phyloP scores from a whole-genome alignment of 2,797 vertebrate genomes.

The Chromobotia macracanthus region DNA sequence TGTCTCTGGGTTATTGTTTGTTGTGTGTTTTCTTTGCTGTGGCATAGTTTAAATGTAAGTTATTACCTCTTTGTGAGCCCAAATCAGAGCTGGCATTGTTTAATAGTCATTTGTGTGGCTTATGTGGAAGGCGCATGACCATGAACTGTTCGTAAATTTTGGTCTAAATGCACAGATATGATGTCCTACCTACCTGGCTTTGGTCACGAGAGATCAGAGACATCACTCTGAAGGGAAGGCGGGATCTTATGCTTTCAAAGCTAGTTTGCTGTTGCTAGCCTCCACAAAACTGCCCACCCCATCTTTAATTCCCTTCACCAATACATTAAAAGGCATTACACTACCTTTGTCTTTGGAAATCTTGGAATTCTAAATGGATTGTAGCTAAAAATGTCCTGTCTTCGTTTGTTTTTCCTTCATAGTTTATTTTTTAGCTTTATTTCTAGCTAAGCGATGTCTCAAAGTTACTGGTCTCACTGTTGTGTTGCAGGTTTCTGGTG shows the following conservation, averaged over 20 bases:
- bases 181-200: too few species aligned
- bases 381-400: neutral
- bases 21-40: conserved; percentile 31
- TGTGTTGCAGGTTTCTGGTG: conserved; percentile 83
- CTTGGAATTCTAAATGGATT: conserved; percentile 1
- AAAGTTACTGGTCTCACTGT: neutral
- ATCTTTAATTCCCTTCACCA: neutral
- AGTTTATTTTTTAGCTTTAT: neutral
- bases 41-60: conserved; percentile 46
- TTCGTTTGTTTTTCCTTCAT: neutral
- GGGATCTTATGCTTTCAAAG: too few species aligned
- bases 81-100: conserved; percentile 64
- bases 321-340: neutral
- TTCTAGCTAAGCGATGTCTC: too few species aligned
- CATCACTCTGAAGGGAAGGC: too few species aligned
- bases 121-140: too few species aligned
- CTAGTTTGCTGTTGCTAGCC: too few species aligned
- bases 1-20: conserved; percentile 51
- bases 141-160: too few species aligned
- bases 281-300: too few species aligned
- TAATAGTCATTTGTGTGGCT: conserved; percentile 34
- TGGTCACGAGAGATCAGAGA: too few species aligned
- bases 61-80: conserved; percentile 51
- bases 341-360: neutral
- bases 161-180: too few species aligned